Percentiles rank a stretch among this genome's conserved stretches.
Conservation (phyloP, 2,888 invertebrate species). For the Gibbula magus region DNA sequence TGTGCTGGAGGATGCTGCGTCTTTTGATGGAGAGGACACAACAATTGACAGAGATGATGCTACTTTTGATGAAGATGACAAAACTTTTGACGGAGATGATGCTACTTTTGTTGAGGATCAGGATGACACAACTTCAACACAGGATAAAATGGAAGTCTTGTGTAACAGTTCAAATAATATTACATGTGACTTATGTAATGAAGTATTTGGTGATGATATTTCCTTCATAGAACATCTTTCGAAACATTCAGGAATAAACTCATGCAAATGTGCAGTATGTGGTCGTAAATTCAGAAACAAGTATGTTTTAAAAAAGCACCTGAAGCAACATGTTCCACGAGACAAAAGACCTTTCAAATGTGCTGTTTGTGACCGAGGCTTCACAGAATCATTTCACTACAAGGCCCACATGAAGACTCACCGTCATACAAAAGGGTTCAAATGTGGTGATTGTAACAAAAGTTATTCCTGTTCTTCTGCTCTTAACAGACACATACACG, state of each 20-base stretch:
- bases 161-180: neutral
- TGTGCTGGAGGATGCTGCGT: too few relatives aligned
- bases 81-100: neutral
- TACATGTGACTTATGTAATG: neutral
- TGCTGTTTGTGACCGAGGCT: conserved; percentile 14
- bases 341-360: conserved; percentile 19
- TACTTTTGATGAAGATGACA: neutral
- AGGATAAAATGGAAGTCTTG: neutral
- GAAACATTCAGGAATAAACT: neutral
- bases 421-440: neutral
- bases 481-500: neutral
- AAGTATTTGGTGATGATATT: neutral
- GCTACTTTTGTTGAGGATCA: neutral
- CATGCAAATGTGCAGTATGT: conserved; percentile 9
- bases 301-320: conserved; percentile 17
- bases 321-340: conserved; percentile 21
- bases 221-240: neutral
- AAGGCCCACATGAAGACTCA: neutral
- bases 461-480: neutral
- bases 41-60: neutral
- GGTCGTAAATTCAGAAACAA: neutral
- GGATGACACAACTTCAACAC: neutral
- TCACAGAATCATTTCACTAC: conserved; percentile 6
- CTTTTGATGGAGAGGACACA: neutral
- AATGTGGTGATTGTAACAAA: neutral